phyloP scores from a whole-genome alignment of 2,113 vertebrate genomes.

The Spea multiplicata region DNA sequence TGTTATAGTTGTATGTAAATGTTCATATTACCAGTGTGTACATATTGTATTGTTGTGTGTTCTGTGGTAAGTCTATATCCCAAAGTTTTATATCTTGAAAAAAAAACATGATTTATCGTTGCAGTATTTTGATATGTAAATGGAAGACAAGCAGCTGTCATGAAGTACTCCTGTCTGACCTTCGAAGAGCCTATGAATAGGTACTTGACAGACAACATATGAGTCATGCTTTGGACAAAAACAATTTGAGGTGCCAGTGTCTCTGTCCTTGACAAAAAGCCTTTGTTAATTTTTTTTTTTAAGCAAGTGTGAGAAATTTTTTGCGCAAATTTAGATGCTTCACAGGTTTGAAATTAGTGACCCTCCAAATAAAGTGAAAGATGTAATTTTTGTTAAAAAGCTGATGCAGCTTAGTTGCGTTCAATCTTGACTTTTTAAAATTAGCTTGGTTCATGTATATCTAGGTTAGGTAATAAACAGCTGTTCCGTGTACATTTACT shows the following conservation, averaged over 20 bases:
- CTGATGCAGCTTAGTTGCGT: too few relatives aligned
- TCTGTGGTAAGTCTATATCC: not conserved
- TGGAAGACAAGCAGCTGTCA: not conserved
- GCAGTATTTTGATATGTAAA: slow-evolving; percentile 2
- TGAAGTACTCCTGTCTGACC: not conserved
- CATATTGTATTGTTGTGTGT: too few relatives aligned
- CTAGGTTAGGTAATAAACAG: too few relatives aligned
- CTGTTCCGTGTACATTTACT: too few relatives aligned
- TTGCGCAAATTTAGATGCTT: not conserved
- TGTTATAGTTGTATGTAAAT: not conserved
- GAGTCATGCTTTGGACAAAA: not conserved
- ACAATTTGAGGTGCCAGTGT: not conserved
- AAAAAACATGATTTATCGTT: not conserved
- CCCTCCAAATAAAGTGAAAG: too few relatives aligned
- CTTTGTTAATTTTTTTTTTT: not conserved
- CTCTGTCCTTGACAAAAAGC: not conserved
- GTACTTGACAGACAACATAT: not conserved
- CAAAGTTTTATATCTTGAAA: not conserved
- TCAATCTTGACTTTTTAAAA: too few relatives aligned
- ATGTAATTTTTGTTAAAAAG: too few relatives aligned
- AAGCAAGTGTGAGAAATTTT: not conserved
- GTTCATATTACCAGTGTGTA: not conserved
- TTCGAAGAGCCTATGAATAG: not conserved
- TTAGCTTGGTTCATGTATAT: too few relatives aligned
- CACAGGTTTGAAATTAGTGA: not conserved